These are phyloP conservation scores for Caradrina clavipalpis DNA, from an alignment of 2,888 invertebrate genomes.

Conservation along the genomic window DNA sequence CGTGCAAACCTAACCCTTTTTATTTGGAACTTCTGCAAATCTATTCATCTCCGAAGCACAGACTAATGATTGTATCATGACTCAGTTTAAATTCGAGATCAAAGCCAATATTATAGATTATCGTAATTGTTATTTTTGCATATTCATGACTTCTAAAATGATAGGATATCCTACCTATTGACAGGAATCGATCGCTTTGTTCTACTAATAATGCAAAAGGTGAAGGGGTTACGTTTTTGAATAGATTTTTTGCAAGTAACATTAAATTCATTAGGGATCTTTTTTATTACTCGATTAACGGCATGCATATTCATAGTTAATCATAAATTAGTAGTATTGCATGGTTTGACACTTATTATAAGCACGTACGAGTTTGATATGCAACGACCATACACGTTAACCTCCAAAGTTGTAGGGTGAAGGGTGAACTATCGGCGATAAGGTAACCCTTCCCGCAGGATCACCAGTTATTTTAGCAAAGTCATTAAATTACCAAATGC, in stretches of 20 bases:
- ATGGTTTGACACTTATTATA: slow-evolving; percentile 35
- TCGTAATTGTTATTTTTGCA: slow-evolving; percentile 86
- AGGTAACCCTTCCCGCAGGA: not conserved
- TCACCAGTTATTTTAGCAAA: not conserved
- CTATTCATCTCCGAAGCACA: slow-evolving; percentile 34
- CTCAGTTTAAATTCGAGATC: slow-evolving; percentile 75
- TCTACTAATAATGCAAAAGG: slow-evolving; percentile 43
- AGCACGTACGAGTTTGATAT: slow-evolving; percentile 8
- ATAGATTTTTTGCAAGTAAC: slow-evolving; percentile 67
- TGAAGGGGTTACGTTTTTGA: slow-evolving; percentile 65
- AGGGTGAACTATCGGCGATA: not conserved
- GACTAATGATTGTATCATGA: slow-evolving; percentile 78
- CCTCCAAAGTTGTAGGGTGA: not conserved
- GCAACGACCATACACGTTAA: not conserved
- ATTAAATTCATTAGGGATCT: slow-evolving; percentile 50
- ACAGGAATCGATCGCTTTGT: slow-evolving; percentile 61
- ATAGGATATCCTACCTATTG: slow-evolving; percentile 43
- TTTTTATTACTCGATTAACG: slow-evolving; percentile 44
- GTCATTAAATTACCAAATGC: not conserved
- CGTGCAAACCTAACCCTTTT: slow-evolving; percentile 46
- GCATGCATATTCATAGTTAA: slow-evolving; percentile 84
- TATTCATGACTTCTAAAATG: slow-evolving; percentile 82
- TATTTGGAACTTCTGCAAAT: slow-evolving; percentile 28
- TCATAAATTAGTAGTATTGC: slow-evolving; percentile 73
- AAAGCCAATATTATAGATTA: slow-evolving; percentile 85